A percentile compares a stretch with the other conserved stretches of the same genome.
phyloP scores from a whole-genome alignment of 2,888 invertebrate genomes.

The Caradrina clavipalpis region DNA sequence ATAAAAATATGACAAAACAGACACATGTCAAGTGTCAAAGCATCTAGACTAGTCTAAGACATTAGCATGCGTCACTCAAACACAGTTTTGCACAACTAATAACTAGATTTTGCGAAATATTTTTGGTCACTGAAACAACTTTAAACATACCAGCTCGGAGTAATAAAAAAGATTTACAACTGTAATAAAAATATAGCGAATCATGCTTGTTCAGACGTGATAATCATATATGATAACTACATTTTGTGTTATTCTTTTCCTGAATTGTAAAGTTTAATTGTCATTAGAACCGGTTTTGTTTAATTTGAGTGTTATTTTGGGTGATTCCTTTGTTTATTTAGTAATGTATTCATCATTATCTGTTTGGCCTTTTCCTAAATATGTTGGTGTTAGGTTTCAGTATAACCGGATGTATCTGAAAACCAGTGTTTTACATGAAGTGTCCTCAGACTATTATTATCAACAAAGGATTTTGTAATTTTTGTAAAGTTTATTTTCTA shows the following conservation, averaged over 20 bases:
- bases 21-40: not conserved
- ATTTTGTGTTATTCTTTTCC: conserved; percentile 31
- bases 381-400: no score
- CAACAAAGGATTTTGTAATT: no score
- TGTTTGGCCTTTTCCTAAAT: no score
- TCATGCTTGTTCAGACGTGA: conserved; percentile 25
- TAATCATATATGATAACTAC: conserved; percentile 29
- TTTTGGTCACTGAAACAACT: conserved; percentile 33
- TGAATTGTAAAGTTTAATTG: conserved; percentile 8
- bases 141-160: conserved; percentile 26
- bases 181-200: conserved; percentile 25
- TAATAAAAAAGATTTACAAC: conserved; percentile 37
- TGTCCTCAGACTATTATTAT: no score
- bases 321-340: not conserved
- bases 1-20: not conserved
- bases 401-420: not conserved
- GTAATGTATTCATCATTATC: not conserved
- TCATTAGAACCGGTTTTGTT: conserved; percentile 8
- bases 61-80: conserved; percentile 49
- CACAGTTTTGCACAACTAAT: conserved; percentile 51
- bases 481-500: no score
- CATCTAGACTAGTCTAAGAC: conserved; percentile 18
- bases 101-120: conserved; percentile 54
- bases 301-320: not conserved
- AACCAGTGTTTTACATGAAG: not conserved